phyloP scores from a whole-genome alignment of 2,888 invertebrate genomes.

The Tolmerus cingulatus region DNA sequence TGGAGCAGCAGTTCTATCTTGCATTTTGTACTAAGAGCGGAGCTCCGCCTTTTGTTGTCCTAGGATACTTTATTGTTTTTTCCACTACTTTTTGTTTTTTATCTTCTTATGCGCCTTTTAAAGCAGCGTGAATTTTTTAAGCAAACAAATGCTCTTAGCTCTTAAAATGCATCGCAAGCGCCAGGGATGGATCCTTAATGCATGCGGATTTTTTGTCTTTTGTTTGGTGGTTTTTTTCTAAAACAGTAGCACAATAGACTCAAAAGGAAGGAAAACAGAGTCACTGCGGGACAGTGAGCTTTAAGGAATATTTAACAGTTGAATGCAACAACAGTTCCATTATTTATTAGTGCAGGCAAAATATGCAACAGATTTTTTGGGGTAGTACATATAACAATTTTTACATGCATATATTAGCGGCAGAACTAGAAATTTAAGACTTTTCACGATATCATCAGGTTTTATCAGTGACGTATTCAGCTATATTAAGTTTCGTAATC shows the following conservation, averaged over 20 bases:
- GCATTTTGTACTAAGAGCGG: not conserved
- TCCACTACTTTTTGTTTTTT: not conserved
- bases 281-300: not conserved
- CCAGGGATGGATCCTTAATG: not conserved
- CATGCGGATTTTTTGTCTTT: not conserved
- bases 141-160: constrained; percentile 11
- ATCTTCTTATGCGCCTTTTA: not conserved
- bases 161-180: not conserved
- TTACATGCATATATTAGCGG: not conserved
- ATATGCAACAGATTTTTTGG: not conserved
- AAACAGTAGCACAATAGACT: not conserved
- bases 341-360: not conserved
- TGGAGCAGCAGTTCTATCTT: not conserved
- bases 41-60: not conserved
- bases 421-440: no score
- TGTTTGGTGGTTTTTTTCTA: not conserved
- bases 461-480: not conserved
- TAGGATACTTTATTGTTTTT: not conserved
- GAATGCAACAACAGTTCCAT: not conserved
- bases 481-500: not conserved
- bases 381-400: not conserved
- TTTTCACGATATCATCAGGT: not conserved
- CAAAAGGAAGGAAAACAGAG: not conserved
- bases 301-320: not conserved
- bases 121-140: constrained; percentile 8